Percentiles rank a stretch among this genome's conserved stretches.
phyloP scores from a whole-genome alignment of 1,140 invertebrate genomes.

The Batillaria attramentaria region DNA sequence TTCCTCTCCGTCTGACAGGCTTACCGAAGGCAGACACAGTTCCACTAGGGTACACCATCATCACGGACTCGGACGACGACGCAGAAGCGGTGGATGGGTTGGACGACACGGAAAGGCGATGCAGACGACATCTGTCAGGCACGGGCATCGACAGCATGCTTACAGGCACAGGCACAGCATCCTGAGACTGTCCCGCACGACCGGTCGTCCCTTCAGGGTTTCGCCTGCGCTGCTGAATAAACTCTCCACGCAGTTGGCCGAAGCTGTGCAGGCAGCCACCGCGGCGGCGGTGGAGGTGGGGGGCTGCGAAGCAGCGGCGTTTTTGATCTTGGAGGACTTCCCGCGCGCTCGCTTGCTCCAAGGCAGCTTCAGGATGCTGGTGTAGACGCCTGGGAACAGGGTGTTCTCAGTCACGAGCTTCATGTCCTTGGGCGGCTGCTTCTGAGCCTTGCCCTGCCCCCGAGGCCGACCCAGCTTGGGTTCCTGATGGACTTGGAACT shows the following conservation, averaged over 20 bases:
- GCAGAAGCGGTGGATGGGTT: conserved; percentile 27
- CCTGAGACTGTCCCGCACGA: too few species aligned
- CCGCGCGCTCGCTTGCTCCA: conserved; percentile 60
- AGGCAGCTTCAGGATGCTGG: conserved; percentile 65
- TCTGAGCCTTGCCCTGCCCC: conserved; percentile 28
- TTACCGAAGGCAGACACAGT: conserved; percentile 47
- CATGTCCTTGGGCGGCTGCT: conserved; percentile 52
- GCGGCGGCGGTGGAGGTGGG: neutral
- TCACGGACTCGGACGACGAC: conserved; percentile 48
- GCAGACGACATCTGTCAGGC: neutral
- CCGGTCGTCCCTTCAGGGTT: too few species aligned
- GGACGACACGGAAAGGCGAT: neutral
- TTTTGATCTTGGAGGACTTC: conserved; percentile 40
- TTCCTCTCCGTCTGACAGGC: conserved; percentile 54
- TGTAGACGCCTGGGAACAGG: conserved; percentile 62
- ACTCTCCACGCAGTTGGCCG: too few species aligned
- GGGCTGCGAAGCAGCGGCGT: conserved; percentile 29
- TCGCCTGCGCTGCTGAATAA: too few species aligned
- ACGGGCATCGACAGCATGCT: conserved; percentile 38
- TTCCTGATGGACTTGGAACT: conserved; percentile 10
- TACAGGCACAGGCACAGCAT: too few species aligned
- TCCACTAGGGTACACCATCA: conserved; percentile 60
- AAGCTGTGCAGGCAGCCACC: neutral
- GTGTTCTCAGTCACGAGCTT: conserved; percentile 64
- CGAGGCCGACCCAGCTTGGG: conserved; percentile 30